phyloP scores from a whole-genome alignment of 1,140 invertebrate species.

The Arion vulgaris region DNA sequence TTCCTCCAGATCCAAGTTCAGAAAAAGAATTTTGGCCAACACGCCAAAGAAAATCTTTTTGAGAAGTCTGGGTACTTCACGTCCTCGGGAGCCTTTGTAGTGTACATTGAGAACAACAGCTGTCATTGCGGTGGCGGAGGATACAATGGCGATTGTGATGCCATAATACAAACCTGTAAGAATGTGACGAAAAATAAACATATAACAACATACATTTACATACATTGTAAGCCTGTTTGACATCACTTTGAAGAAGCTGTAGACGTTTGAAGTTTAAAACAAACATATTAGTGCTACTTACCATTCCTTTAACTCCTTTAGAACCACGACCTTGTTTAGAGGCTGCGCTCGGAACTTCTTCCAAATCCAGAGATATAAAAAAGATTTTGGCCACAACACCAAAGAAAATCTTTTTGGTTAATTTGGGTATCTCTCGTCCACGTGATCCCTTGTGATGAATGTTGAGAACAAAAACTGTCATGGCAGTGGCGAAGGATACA shows the following conservation, averaged over 20 bases:
- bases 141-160: constrained; percentile 91
- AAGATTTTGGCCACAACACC: constrained; percentile 74
- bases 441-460: constrained; percentile 88
- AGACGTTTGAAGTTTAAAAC: not conserved
- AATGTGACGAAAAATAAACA: not conserved
- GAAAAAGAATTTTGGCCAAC: constrained; percentile 75
- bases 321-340: not conserved
- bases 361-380: constrained; percentile 73
- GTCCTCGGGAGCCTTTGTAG: constrained; percentile 85
- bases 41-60: constrained; percentile 79
- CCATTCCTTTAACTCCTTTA: not conserved
- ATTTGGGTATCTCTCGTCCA: constrained; percentile 82
- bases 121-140: constrained; percentile 88
- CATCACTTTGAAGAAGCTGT: not conserved
- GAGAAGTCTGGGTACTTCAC: constrained; percentile 81
- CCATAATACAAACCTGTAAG: constrained; percentile 88
- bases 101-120: constrained; percentile 84
- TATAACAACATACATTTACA: constrained; percentile 3
- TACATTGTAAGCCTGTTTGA: not conserved
- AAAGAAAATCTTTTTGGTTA: constrained; percentile 81
- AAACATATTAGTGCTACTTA: not conserved
- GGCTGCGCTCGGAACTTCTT: constrained; percentile 32
- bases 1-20: constrained; percentile 72
- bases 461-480: constrained; percentile 83
- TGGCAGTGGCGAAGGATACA: constrained; percentile 89